A percentile compares a stretch with the other conserved stretches of the same genome.
Evolutionary conservation across 2,113 vertebrate species (phyloP).

Genomic region (Lepisosteus osseus): DNA sequence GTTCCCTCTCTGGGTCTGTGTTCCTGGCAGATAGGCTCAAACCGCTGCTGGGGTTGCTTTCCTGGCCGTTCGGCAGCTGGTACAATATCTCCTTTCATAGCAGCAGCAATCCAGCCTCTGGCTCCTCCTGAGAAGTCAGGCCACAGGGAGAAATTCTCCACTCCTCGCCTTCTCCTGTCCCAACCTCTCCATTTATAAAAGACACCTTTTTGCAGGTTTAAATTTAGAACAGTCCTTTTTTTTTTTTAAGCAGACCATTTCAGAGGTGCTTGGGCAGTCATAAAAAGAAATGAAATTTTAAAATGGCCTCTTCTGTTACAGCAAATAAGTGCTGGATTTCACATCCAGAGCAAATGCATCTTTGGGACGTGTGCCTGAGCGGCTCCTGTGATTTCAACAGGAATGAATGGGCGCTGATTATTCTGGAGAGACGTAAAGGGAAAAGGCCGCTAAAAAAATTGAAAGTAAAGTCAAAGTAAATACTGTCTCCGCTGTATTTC

Average conservation of each 20-base stretch:
- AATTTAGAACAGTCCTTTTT: slow-evolving; percentile 61
- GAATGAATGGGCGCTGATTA: too few species aligned
- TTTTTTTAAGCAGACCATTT: slow-evolving; percentile 36
- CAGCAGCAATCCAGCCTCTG: slow-evolving; percentile 53
- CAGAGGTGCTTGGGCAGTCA: slow-evolving; percentile 36
- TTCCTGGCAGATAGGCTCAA: slow-evolving; percentile 63
- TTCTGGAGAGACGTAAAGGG: too few species aligned
- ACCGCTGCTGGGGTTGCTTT: slow-evolving; percentile 69
- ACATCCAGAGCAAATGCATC: too few species aligned
- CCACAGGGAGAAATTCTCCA: slow-evolving; percentile 42
- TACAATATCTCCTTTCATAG: slow-evolving; percentile 76
- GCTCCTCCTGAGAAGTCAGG: slow-evolving; percentile 46
- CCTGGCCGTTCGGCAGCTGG: slow-evolving; percentile 58
- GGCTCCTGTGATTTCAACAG: too few species aligned
- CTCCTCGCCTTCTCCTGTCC: slow-evolving; percentile 25
- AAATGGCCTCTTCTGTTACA: slow-evolving; percentile 51
- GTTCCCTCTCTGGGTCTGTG: slow-evolving; percentile 30
- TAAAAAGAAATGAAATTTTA: slow-evolving; percentile 39
- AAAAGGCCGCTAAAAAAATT: too few species aligned
- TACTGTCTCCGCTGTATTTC: too few species aligned
- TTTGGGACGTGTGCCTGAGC: too few species aligned
- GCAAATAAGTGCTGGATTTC: slow-evolving; percentile 21
- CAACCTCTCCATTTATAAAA: slow-evolving; percentile 56
- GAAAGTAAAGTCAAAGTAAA: too few species aligned
- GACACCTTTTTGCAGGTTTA: slow-evolving; percentile 67